Percentiles rank a stretch among this genome's conserved stretches.
Evolutionary conservation across 2,888 invertebrate species (phyloP).

Genomic region (Nycteola revayana): DNA sequence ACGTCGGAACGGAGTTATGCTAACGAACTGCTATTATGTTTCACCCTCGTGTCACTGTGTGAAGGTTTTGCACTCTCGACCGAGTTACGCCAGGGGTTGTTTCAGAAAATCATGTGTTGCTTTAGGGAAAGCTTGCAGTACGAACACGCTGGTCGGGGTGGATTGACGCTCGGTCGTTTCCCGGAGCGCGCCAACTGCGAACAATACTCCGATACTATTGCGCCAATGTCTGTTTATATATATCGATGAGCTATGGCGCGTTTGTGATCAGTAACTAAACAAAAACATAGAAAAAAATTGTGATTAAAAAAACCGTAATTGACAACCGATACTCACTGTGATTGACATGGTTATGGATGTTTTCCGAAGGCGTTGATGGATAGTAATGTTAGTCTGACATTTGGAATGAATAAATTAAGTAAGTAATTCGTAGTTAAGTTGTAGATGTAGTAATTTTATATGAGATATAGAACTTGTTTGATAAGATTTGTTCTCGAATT

Average conservation of each 20-base stretch:
- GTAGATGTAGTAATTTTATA: no score
- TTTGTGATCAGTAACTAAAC: conserved; percentile 38
- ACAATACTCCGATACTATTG: conserved; percentile 33
- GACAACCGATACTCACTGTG: conserved; percentile 12
- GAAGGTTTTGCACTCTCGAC: conserved; percentile 79
- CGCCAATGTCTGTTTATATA: conserved; percentile 41
- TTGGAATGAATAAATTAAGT: conserved; percentile 74
- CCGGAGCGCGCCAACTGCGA: conserved; percentile 17
- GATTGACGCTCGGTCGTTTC: conserved; percentile 39
- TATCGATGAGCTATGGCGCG: conserved; percentile 48
- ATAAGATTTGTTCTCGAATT: conserved; percentile 30
- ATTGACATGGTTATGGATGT: conserved; percentile 35
- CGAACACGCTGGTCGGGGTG: conserved; percentile 46
- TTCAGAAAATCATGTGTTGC: conserved; percentile 75
- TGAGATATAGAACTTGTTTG: conserved; percentile 27
- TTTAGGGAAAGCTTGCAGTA: conserved; percentile 59
- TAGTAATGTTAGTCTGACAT: conserved; percentile 53
- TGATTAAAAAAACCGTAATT: no score
- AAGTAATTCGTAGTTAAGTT: conserved; percentile 43
- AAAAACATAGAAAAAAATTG: conserved; percentile 27
- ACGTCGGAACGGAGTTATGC: conserved; percentile 59
- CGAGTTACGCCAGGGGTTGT: conserved; percentile 71
- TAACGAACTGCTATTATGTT: conserved; percentile 77
- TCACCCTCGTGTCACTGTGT: conserved; percentile 76
- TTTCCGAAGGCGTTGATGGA: conserved; percentile 49